A percentile compares a stretch with the other conserved stretches of the same genome.
Conservation (phyloP, 2,888 invertebrate genomes). For the Hanleya hanleyi region DNA sequence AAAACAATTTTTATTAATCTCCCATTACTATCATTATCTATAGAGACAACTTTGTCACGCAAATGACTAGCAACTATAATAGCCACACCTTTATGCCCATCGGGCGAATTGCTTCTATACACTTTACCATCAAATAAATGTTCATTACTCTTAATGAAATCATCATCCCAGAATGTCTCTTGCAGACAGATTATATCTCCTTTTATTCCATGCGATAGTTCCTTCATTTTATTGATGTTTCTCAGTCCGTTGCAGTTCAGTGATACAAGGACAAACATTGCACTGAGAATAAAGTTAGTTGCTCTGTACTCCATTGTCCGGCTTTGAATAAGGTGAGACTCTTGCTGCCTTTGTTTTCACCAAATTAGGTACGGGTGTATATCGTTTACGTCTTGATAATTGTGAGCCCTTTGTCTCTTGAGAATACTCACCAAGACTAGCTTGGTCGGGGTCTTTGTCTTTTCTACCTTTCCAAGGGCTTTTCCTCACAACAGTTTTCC, state of each 20-base stretch:
- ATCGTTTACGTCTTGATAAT: too few relatives aligned
- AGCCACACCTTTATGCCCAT: conserved; percentile 11
- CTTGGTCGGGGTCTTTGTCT: too few relatives aligned
- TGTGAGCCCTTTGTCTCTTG: too few relatives aligned
- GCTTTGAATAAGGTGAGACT: too few relatives aligned
- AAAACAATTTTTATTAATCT: conserved; percentile 7
- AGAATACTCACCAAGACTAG: too few relatives aligned
- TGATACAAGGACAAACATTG: neutral
- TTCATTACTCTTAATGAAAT: neutral
- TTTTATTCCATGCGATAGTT: neutral
- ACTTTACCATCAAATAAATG: conserved; percentile 1
- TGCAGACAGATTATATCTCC: neutral
- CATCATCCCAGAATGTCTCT: conserved; percentile 13
- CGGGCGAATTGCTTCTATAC: neutral
- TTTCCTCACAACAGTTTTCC: too few relatives aligned
- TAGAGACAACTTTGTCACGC: neutral
- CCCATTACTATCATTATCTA: neutral
- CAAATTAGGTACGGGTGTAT: too few relatives aligned
- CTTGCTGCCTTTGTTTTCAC: too few relatives aligned
- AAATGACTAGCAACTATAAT: conserved; percentile 2
- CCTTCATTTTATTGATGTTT: neutral
- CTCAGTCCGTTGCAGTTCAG: neutral
- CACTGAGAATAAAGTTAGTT: too few relatives aligned
- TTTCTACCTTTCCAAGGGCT: too few relatives aligned
- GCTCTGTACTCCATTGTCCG: too few relatives aligned